Evolutionary conservation across 1,140 invertebrate species (phyloP).

Genomic region (Diuraphis noxia): DNA sequence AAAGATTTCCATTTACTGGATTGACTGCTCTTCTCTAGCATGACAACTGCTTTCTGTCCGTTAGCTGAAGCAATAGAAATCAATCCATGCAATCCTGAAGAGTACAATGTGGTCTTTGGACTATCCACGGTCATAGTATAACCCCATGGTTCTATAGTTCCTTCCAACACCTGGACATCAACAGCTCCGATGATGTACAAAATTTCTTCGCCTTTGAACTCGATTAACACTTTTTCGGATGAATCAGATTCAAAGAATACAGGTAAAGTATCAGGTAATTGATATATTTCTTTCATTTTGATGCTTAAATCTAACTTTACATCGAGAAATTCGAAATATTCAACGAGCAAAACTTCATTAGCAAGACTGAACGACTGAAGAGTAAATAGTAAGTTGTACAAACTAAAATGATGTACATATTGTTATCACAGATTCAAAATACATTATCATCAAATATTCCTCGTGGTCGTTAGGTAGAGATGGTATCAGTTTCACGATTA

Average conservation of each 20-base stretch:
- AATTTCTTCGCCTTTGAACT: not conserved
- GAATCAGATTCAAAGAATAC: not conserved
- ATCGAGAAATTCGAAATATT: no score
- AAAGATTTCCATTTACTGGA: constrained; percentile 16
- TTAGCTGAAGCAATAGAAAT: not conserved
- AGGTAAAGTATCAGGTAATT: not conserved
- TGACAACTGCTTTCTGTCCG: not conserved
- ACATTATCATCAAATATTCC: no score
- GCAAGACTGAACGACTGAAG: no score
- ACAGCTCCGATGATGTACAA: not conserved
- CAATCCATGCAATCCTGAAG: not conserved
- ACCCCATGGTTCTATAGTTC: constrained; percentile 17
- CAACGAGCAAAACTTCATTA: no score
- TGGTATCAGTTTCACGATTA: no score
- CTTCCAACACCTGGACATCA: not conserved
- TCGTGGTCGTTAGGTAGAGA: no score
- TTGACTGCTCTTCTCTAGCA: not conserved
- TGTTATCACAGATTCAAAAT: no score
- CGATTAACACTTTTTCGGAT: not conserved
- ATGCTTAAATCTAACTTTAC: not conserved
- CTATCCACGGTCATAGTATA: not conserved
- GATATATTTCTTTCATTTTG: constrained; percentile 39
- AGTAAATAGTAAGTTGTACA: no score
- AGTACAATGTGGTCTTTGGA: not conserved
- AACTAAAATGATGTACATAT: no score